phyloP scores from a whole-genome alignment of 2,888 invertebrate species.

The Drosophila ustulata region DNA sequence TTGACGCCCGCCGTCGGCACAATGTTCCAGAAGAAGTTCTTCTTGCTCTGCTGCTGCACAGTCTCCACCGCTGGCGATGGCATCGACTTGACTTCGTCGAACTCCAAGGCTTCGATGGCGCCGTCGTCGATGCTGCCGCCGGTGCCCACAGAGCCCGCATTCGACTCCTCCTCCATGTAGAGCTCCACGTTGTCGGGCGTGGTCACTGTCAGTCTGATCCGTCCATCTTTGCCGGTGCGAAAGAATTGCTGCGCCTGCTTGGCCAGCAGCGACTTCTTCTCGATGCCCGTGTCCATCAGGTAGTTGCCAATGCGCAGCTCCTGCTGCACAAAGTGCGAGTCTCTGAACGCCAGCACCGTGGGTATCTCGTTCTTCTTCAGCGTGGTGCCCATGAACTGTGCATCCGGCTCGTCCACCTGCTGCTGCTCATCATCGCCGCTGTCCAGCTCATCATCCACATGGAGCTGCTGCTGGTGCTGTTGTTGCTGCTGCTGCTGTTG shows the following conservation, averaged over 20 bases:
- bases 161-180: slow-evolving; percentile 77
- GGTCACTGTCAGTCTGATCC: slow-evolving; percentile 83
- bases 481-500: slow-evolving; percentile 13
- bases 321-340: slow-evolving; percentile 84
- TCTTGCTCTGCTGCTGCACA: slow-evolving; percentile 45
- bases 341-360: slow-evolving; percentile 83
- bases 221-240: slow-evolving; percentile 66
- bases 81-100: slow-evolving; percentile 58
- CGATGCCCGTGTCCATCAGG: slow-evolving; percentile 84
- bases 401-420: slow-evolving; percentile 30
- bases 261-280: slow-evolving; percentile 78
- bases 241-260: slow-evolving; percentile 65
- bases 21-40: slow-evolving; percentile 82
- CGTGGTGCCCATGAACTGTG: slow-evolving; percentile 65
- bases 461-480: slow-evolving; percentile 10
- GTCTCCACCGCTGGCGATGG: background rate
- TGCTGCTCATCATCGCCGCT: slow-evolving; percentile 30
- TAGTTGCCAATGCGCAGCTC: slow-evolving; percentile 84
- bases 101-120: slow-evolving; percentile 83
- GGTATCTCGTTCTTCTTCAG: slow-evolving; percentile 84
- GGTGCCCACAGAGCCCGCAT: slow-evolving; percentile 55
- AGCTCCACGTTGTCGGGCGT: slow-evolving; percentile 84
- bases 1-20: slow-evolving; percentile 75
- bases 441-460: slow-evolving; percentile 17
- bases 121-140: slow-evolving; percentile 73